Evolutionary conservation across 1,140 invertebrate species (phyloP).

Genomic region (Drosophila baimaii): DNA sequence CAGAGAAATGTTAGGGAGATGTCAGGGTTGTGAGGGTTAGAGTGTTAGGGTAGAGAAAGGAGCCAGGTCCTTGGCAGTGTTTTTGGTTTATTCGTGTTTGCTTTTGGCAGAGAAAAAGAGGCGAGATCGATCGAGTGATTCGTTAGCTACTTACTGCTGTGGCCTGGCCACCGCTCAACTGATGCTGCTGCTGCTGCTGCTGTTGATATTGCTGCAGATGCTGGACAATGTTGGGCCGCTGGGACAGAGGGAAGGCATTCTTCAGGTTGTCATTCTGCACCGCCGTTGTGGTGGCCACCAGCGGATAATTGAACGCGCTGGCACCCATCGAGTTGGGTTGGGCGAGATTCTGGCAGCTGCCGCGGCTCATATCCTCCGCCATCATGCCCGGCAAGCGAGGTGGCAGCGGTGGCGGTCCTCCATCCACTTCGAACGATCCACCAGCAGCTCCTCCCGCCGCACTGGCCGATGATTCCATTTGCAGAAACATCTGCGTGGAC

Average conservation of each 20-base stretch:
- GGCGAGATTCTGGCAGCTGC: slow-evolving; percentile 75
- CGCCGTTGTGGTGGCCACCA: slow-evolving; percentile 81
- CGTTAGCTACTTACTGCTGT: slow-evolving; percentile 68
- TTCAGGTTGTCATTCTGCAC: slow-evolving; percentile 81
- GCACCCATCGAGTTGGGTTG: slow-evolving; percentile 83
- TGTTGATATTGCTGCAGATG: slow-evolving; percentile 84
- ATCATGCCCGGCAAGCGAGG: slow-evolving; percentile 79
- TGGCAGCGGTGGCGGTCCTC: slow-evolving; percentile 79
- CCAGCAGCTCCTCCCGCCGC: slow-evolving; percentile 19
- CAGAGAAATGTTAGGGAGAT: slow-evolving; percentile 33
- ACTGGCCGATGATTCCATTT: slow-evolving; percentile 79
- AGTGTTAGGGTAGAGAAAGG: background rate
- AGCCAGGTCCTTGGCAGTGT: slow-evolving; percentile 10
- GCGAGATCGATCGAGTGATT: slow-evolving; percentile 17
- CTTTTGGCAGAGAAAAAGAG: slow-evolving; percentile 21
- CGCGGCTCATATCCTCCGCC: slow-evolving; percentile 70
- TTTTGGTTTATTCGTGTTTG: slow-evolving; percentile 2
- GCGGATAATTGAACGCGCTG: slow-evolving; percentile 83
- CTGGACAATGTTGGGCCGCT: slow-evolving; percentile 86
- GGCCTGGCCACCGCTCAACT: slow-evolving; percentile 55
- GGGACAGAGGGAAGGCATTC: slow-evolving; percentile 80
- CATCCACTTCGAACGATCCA: slow-evolving; percentile 56
- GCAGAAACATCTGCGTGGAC: slow-evolving; percentile 84
- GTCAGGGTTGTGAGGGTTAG: slow-evolving; percentile 9
- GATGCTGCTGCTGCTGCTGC: slow-evolving; percentile 64